Evolutionary conservation across 2,888 invertebrate genomes (phyloP), one percentile per base, ranked within the genome.

Genomic region (Oxystoma pomonae): DNA sequence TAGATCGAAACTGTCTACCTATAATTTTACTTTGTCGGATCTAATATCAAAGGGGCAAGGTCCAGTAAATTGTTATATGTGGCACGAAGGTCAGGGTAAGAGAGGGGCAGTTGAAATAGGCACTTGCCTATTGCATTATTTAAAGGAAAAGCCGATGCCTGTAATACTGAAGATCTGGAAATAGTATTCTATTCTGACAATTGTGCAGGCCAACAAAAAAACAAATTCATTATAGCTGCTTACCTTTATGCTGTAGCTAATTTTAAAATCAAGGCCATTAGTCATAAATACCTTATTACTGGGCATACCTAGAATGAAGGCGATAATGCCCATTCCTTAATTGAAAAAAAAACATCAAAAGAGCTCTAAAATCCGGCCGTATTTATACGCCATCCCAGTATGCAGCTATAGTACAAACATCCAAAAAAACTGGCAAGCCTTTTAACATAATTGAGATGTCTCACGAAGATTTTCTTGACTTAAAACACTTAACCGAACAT

Each of bases 151-250:
- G 52, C 55, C 50, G 51, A 55, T 16, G 17, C 12, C n/a, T 52
- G 19, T 52, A 55, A 61, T 57, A n/a, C n/a, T n/a, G n/a, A n/a
- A n/a, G 52, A 65, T 57, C 55, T 68, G 21, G 65, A 70, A 58
- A 63, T 69, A 16, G 63, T 67, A 12, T 71, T 74, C 57, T 75
- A 70, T 66, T 69, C 71, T 12, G 73, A 73, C 60, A 75, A 72
- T 62, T 74, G 74, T 57, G 20, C 61, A 50, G 58, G 62, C 17
- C 62, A 59, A 60, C 65, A 62, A 57, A n/a, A n/a, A n/a, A n/a
- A n/a, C n/a, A n/a, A n/a, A 61, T 65, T 65, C 16, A 22, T 63
- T 18, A 5, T 59, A 16, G 20, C 58, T 16, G 35, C 59, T 49
- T 59, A 20, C 59, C 50, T 59, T 49, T 62, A 62, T 35, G 58